Base-by-base conservation (phyloP, 2,797 vertebrate genomes). In the Gobionotothen gibberifrons region DNA sequence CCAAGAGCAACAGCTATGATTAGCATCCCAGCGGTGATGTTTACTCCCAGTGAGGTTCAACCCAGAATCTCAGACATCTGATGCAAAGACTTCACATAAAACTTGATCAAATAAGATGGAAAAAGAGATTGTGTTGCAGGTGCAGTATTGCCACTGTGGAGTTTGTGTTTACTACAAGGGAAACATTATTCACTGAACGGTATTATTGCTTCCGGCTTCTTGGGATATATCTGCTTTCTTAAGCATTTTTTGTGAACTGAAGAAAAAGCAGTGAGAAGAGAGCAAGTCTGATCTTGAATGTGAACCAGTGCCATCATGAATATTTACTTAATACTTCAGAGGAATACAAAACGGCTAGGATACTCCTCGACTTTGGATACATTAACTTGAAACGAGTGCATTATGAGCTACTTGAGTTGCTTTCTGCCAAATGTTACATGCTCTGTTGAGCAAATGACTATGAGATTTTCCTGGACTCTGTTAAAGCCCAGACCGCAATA, bases 1-100 rank as follows among this genome's bases (percentile, higher is more conserved):
- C 91, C 84, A 85, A 87, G 91, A 90, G 85, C 84, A 88, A 84
- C 86, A 85, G 88, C 91, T 86, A 90, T 87, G 86, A 92, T 93
- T 85, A 88, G 83, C 70, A 57, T 91, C 87, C 84, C 91, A 76
- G 78, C 47, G 74, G 79, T 74, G 76, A 79, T 90, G 87, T 90
- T 91, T 92, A 85, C 86, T 85, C 87, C 88, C 81, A 65, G 60
- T 6, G 78, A 92, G 82, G 80, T 84, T 89, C 78, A 84, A 72
- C 81, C 68, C 81, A 56, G 66, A 81, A 84, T 76, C 83, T 77
- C 32, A 75, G 76, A 78, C 69, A 82, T 81, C 61, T 79, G 74
- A 92, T 71, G 76, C 83, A 62, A 76, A 83, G 51, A 70, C 67
- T 74, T 73, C 49, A 78, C 76, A 78, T 80, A 65, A 86, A 81